phyloP scores from a whole-genome alignment of 2,113 vertebrate genomes.

The Aldabrachelys gigantea region DNA sequence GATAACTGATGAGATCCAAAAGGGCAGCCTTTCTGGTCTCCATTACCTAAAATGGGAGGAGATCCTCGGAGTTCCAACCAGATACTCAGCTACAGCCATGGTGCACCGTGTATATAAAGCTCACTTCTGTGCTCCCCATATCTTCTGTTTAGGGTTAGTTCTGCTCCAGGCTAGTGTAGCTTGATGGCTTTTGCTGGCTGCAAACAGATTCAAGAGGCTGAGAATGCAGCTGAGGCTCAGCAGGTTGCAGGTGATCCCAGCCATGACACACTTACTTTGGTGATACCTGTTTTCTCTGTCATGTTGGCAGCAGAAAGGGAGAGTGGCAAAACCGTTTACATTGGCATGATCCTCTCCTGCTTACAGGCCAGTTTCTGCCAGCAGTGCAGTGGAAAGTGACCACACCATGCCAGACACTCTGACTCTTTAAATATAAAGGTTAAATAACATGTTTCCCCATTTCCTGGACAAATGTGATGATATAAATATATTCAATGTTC shows the following conservation, averaged over 20 bases:
- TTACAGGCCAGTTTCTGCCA: neutral
- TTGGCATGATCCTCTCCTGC: neutral
- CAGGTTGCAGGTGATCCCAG: neutral
- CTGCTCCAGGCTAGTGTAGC: neutral
- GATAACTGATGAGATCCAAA: slow-evolving; percentile 39
- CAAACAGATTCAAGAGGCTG: neutral
- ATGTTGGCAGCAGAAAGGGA: neutral
- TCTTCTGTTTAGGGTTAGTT: neutral
- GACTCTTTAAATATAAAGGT: neutral
- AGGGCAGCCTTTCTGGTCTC: slow-evolving; percentile 7
- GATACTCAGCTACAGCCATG: neutral
- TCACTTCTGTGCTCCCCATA: neutral
- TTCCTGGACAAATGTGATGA: neutral
- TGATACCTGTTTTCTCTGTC: neutral
- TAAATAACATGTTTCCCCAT: neutral
- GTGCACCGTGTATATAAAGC: neutral
- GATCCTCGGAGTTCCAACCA: neutral
- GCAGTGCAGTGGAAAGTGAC: neutral
- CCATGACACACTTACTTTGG: neutral
- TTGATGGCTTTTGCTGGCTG: neutral
- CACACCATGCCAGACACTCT: neutral
- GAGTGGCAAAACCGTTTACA: neutral
- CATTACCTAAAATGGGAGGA: neutral
- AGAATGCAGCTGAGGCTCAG: neutral
- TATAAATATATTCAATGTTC: neutral